These are phyloP conservation scores for Lordiphosa clarofinis DNA, from an alignment of 1,140 invertebrate genomes.

Conservation along the genomic window DNA sequence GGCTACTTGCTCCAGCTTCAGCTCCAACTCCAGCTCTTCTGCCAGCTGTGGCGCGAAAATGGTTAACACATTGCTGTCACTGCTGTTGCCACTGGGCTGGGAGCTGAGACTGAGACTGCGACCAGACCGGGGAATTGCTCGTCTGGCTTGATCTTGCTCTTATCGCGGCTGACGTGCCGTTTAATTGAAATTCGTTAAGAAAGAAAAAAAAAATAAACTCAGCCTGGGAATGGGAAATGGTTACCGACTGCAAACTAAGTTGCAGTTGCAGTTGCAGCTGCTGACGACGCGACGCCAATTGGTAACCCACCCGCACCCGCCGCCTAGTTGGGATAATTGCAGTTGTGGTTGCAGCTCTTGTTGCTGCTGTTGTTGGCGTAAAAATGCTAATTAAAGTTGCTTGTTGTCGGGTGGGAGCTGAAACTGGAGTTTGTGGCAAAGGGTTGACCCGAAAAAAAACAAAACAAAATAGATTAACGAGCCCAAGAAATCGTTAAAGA, in stretches of 20 bases:
- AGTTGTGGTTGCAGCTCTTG: slow-evolving; percentile 19
- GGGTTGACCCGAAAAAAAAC: slow-evolving; percentile 15
- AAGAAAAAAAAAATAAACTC: slow-evolving; percentile 28
- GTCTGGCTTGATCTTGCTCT: slow-evolving; percentile 32
- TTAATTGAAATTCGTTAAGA: slow-evolving; percentile 71
- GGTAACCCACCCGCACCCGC: slow-evolving; percentile 39
- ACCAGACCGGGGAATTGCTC: slow-evolving; percentile 1
- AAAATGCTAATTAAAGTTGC: slow-evolving; percentile 76
- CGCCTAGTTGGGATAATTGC: slow-evolving; percentile 51
- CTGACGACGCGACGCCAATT: slow-evolving; percentile 4
- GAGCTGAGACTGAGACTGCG: neutral
- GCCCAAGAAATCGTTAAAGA: slow-evolving; percentile 70
- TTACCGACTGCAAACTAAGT: slow-evolving; percentile 26
- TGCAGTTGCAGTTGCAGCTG: slow-evolving; percentile 27
- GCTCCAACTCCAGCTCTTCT: slow-evolving; percentile 9
- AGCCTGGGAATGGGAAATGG: slow-evolving; percentile 46
- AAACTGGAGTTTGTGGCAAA: neutral
- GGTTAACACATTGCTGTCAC: slow-evolving; percentile 75
- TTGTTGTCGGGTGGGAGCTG: slow-evolving; percentile 45
- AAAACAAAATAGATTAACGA: slow-evolving; percentile 56
- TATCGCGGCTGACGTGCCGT: slow-evolving; percentile 61
- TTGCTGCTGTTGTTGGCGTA: slow-evolving; percentile 50
- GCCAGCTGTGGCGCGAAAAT: slow-evolving; percentile 70
- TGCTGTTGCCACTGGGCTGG: slow-evolving; percentile 28
- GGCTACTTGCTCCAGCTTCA: slow-evolving; percentile 60